Evolutionary conservation across 2,113 vertebrate species (phyloP).

Genomic region (Echinops telfairi): DNA sequence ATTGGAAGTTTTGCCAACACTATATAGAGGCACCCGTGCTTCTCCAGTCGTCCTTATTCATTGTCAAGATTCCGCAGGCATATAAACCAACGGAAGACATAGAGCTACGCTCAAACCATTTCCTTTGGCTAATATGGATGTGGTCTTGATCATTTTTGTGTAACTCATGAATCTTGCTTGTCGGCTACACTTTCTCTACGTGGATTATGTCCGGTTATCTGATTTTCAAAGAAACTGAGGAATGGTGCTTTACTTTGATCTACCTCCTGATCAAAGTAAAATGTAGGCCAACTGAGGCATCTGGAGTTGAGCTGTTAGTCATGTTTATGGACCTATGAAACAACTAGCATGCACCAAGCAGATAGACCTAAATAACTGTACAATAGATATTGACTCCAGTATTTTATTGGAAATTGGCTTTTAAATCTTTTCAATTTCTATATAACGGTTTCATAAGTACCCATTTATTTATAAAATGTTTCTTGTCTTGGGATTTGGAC

Average conservation of each 20-base stretch:
- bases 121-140: neutral
- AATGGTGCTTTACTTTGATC: neutral
- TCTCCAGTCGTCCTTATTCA: too few relatives aligned
- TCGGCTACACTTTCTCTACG: neutral
- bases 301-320: constrained; percentile 6
- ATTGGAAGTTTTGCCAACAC: too few relatives aligned
- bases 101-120: neutral
- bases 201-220: neutral
- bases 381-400: constrained; percentile 18
- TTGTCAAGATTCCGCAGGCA: too few relatives aligned
- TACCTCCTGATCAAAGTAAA: constrained; percentile 3
- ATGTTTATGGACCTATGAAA: neutral
- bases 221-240: neutral
- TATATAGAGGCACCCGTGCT: too few relatives aligned
- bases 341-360: neutral
- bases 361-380: neutral
- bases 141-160: constrained; percentile 24
- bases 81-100: too few relatives aligned
- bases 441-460: neutral
- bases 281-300: neutral
- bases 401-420: constrained; percentile 34
- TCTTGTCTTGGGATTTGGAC: too few relatives aligned
- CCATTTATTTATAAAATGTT: constrained; percentile 51
- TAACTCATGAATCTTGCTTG: neutral
- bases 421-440: constrained; percentile 34